Base-by-base conservation (phyloP, 1,140 invertebrate species). In the Proales similis region DNA sequence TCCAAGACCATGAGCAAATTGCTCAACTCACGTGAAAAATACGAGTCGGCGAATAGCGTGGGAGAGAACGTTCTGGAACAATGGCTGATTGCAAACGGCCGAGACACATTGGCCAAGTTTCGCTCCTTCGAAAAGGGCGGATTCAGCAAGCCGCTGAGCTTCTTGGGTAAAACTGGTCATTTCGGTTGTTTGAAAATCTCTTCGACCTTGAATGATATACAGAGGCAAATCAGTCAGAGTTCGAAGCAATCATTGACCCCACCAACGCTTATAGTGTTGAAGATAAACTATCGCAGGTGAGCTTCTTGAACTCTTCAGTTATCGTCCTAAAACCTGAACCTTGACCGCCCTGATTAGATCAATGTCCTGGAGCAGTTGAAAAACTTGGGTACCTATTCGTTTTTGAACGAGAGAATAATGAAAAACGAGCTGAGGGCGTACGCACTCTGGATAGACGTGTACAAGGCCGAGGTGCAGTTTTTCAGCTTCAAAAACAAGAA, bases 361-460 rank as follows among this genome's bases (percentile, higher is more conserved):
- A 94, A 94, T 67, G 90, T 87, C 4, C 76, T 95, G 12, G 87
- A 94, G 72, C 91, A 96, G 74, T 77, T 95, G 51, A 87, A 91
- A 73, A 92, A 96, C 72, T 83, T 95, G 49, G 87, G 90, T 0
- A 92, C 88, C 20, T 93, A 95, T 71, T 87, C 87, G 22, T 93
- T 95, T 76, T 77, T 95, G 29, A 86, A 88, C 68, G 84, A 84
- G 65, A 80, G 86, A 1, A 73, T 96, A 9, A 83, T 86, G 72
- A 81, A 80, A 20, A 84, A 88, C 67, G 81, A 89, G 70, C 77
- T 93, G 4, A 86, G 90, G 68, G 85, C 92, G 65, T 89, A 93
- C 70, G 89, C 90, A 0, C 77, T 95, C 3, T 96, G 91, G 91
- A 94, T 94, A 73, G 91, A 96, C 73, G 91, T 95, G 70, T 92